Base-by-base conservation (phyloP, 2,888 invertebrate genomes). In the Synergus gifuensis region DNA sequence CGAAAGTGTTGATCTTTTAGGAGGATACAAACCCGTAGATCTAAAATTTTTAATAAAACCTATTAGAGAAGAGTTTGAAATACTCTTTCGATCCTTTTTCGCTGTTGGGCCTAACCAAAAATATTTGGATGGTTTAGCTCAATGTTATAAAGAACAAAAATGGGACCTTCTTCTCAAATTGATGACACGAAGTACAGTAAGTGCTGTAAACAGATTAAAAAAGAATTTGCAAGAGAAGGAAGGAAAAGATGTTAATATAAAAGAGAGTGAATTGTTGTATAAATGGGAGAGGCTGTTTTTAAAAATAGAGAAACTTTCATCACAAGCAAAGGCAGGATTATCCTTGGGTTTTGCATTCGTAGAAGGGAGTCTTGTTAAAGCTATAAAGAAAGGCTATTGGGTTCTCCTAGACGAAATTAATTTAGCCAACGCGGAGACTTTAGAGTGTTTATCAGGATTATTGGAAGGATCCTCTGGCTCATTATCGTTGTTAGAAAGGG, bases 361-460 rank as follows among this genome's bases (percentile, higher is more conserved):
- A 84, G 98, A 98, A 93, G 99, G 99, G 1, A 97, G 97, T 79
- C 93, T 99, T 84, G 96, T 99, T 16, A 96, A 96, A 92, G 99
- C 99, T 2, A 94, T 99, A 89, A 95, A 96, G 90, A 95, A 96
- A 88, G 99, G 99, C 0, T 94, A 98, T 87, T 99, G 99, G 99
- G 97, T 99, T 36, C 93, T 99, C 63, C 92, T 99, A 77, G 99
- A 99, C 90, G 99, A 99, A 94, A 99, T 99, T 78, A 99, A 99
- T 93, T 94, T 99, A 87, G 99, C 99, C 0, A 97, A 98, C 36
- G 96, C 98, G 0, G 99, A 99, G 93, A 99, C 99, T 46, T 94
- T 99, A 76, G 98, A 99, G 90, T 98, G 98, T 90, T 93, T 99
- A 58, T 97, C 98, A 4, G 97, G 98, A 5, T 94, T 99, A 64